These are phyloP conservation scores for Cerastoderma edule DNA, from an alignment of 2,888 invertebrate genomes.

Conservation along the genomic window DNA sequence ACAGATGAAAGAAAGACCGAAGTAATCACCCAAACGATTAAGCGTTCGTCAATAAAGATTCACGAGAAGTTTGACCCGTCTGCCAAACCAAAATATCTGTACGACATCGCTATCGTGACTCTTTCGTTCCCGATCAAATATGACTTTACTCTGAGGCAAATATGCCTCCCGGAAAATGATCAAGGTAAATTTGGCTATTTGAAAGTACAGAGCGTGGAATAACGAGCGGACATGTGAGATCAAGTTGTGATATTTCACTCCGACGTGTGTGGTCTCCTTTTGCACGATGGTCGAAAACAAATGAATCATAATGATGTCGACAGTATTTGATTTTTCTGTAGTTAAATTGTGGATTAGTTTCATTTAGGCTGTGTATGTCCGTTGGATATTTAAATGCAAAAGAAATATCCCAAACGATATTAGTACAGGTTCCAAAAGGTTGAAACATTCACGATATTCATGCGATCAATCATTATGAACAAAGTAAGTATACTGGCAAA, in stretches of 20 bases:
- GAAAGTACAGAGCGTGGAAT: too few species aligned
- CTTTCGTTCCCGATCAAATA: background rate
- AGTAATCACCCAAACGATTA: too few species aligned
- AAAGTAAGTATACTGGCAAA: too few species aligned
- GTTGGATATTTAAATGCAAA: too few species aligned
- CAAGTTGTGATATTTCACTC: background rate
- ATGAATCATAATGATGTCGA: background rate
- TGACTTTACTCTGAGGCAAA: background rate
- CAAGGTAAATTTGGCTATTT: too few species aligned
- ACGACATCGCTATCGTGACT: conserved; percentile 1
- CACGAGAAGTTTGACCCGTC: background rate
- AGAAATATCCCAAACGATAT: too few species aligned
- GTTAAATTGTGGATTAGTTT: background rate
- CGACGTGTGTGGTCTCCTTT: background rate
- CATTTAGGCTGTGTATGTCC: too few species aligned
- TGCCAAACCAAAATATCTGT: background rate
- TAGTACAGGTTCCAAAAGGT: too few species aligned
- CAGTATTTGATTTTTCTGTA: background rate
- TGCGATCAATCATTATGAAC: too few species aligned
- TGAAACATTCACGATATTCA: too few species aligned
- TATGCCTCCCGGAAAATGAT: background rate
- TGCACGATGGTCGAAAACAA: background rate
- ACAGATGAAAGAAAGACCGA: too few species aligned
- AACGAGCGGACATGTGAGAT: background rate
- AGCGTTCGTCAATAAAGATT: background rate